Conservation (phyloP, 92 coral and sea anemone genomes). For the Umimayanthus chanpuru region DNA sequence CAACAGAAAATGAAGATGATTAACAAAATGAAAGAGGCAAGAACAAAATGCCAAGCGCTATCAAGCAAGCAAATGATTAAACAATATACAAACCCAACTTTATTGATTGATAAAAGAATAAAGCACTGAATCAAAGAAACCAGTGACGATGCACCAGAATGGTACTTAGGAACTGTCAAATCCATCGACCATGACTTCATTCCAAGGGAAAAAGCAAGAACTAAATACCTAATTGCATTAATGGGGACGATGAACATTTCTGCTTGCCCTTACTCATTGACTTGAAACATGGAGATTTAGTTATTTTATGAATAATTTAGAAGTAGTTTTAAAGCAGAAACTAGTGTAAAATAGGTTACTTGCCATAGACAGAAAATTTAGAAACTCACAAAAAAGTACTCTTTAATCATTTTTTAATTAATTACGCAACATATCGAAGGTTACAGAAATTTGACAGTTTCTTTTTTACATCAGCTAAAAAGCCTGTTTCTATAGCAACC, state of each 20-base stretch:
- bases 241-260: slow-evolving; percentile 1
- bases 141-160: slow-evolving; percentile 19
- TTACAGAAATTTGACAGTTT: not conserved
- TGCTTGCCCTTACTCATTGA: slow-evolving; percentile 2
- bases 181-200: not conserved
- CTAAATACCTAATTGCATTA: not conserved
- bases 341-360: not conserved
- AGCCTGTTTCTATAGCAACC: slow-evolving; percentile 17
- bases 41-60: not conserved
- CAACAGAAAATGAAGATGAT: not conserved
- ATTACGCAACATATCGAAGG: slow-evolving; percentile 8
- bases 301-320: not conserved
- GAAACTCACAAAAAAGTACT: not conserved
- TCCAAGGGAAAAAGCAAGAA: slow-evolving; percentile 32
- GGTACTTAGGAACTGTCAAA: slow-evolving; percentile 11
- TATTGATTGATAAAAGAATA: not conserved
- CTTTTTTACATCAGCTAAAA: not conserved
- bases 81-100: slow-evolving; percentile 7
- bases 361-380: too few species aligned
- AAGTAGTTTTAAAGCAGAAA: not conserved
- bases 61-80: slow-evolving; percentile 12
- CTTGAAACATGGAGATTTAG: slow-evolving; percentile 32
- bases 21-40: slow-evolving; percentile 9
- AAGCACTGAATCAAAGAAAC: too few species aligned
- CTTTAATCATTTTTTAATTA: not conserved